These are phyloP conservation scores for Dolichallabes microphthalmus DNA, from an alignment of 2,113 vertebrate genomes.

Conservation along the genomic window DNA sequence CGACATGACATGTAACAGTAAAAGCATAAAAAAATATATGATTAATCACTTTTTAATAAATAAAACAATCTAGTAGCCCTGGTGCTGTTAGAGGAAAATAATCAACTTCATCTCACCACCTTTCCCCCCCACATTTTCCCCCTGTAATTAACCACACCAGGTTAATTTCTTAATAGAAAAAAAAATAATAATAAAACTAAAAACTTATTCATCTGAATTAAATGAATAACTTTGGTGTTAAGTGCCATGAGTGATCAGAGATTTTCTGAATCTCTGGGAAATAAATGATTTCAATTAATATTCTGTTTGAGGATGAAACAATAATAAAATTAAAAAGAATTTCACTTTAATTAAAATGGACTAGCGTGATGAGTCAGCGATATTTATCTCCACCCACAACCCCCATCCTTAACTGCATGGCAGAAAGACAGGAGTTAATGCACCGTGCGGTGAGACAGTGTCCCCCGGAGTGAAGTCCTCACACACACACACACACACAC, in stretches of 20 bases:
- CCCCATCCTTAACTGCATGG: background rate
- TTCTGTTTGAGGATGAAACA: background rate
- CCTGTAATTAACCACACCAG: background rate
- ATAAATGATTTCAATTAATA: background rate
- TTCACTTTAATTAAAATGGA: background rate
- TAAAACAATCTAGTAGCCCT: no score
- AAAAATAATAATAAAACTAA: no score
- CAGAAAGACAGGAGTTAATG: constrained; percentile 1
- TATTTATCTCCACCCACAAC: background rate
- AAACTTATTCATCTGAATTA: no score
- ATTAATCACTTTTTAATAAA: background rate
- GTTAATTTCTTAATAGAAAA: background rate
- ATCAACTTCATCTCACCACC: no score
- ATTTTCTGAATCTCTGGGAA: background rate
- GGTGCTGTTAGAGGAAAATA: background rate
- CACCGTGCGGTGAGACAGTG: background rate
- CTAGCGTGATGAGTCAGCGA: background rate
- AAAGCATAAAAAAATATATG: background rate
- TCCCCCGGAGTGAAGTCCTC: background rate
- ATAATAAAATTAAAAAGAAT: background rate
- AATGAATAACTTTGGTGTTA: background rate
- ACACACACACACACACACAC: background rate
- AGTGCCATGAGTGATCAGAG: background rate
- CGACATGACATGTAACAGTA: background rate
- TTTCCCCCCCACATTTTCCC: background rate